Evolutionary conservation across 2,888 invertebrate species (phyloP).

Genomic region (Strigamia crassipes): DNA sequence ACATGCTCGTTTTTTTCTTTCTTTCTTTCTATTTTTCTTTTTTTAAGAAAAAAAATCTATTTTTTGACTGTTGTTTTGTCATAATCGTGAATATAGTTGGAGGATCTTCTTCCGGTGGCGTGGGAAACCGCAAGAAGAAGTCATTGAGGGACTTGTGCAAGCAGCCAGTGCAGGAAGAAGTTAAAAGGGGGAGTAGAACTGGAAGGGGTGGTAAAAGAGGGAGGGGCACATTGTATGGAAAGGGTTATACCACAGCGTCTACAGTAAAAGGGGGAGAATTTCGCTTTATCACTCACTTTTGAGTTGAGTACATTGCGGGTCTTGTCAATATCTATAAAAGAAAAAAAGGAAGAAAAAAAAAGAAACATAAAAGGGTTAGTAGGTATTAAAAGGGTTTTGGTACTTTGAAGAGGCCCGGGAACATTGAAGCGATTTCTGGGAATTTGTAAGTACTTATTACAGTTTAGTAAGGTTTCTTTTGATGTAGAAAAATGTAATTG

Average conservation of each 20-base stretch:
- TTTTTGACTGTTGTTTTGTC: background rate
- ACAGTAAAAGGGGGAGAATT: constrained; percentile 29
- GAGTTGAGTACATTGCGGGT: constrained; percentile 28
- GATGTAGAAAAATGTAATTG: constrained; percentile 11
- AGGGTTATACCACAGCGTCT: constrained; percentile 40
- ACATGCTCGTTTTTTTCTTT: background rate
- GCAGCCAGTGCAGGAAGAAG: constrained; percentile 32
- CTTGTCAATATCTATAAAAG: background rate
- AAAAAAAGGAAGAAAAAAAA: background rate
- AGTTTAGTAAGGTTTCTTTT: constrained; percentile 8
- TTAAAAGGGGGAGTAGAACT: constrained; percentile 40
- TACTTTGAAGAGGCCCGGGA: constrained; percentile 32
- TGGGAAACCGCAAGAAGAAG: constrained; percentile 38
- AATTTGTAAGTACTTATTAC: constrained; percentile 26
- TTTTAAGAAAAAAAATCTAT: background rate
- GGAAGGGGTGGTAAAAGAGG: constrained; percentile 35
- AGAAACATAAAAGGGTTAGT: constrained; percentile 9
- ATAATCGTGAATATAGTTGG: background rate
- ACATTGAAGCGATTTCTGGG: constrained; percentile 37
- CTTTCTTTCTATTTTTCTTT: background rate
- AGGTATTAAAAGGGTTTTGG: constrained; percentile 24
- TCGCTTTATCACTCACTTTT: constrained; percentile 38
- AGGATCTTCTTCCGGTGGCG: constrained; percentile 36
- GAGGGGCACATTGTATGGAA: constrained; percentile 40
- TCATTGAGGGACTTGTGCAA: constrained; percentile 36